A percentile compares a stretch with the other conserved stretches of the same genome.
Evolutionary conservation across 2,797 vertebrate genomes (phyloP).

Genomic region (Lepilemur ruficaudatus): DNA sequence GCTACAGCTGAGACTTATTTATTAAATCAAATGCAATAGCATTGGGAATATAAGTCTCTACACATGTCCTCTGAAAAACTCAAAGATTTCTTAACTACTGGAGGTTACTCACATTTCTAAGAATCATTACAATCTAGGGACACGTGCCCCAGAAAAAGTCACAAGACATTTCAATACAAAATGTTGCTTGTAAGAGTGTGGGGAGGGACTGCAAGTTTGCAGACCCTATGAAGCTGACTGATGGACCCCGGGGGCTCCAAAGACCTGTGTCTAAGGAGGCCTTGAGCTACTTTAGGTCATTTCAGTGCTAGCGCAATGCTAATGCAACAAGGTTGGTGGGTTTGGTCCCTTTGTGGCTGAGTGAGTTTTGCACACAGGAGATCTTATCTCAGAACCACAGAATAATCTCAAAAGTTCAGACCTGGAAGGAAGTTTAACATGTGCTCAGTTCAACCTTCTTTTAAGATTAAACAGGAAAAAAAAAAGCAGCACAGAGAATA

Average conservation of each 20-base stretch:
- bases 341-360: not conserved
- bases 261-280: not conserved
- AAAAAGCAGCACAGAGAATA: not conserved
- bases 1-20: not conserved
- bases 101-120: not conserved
- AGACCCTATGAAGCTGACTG: not conserved
- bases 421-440: not conserved
- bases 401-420: not conserved
- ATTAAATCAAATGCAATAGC: not conserved
- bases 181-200: not conserved
- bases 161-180: not conserved
- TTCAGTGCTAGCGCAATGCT: not conserved
- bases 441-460: not conserved
- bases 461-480: not conserved
- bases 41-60: not conserved
- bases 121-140: not conserved
- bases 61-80: not conserved
- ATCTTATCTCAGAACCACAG: not conserved
- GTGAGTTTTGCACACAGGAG: not conserved
- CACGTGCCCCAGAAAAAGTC: not conserved
- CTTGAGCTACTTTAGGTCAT: not conserved
- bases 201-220: not conserved
- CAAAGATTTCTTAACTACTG: not conserved
- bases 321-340: not conserved
- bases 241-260: not conserved